Evolutionary conservation across 2,888 invertebrate species (phyloP), one percentile per base, ranked within the genome.

Genomic region (Amphipoea lucens): DNA sequence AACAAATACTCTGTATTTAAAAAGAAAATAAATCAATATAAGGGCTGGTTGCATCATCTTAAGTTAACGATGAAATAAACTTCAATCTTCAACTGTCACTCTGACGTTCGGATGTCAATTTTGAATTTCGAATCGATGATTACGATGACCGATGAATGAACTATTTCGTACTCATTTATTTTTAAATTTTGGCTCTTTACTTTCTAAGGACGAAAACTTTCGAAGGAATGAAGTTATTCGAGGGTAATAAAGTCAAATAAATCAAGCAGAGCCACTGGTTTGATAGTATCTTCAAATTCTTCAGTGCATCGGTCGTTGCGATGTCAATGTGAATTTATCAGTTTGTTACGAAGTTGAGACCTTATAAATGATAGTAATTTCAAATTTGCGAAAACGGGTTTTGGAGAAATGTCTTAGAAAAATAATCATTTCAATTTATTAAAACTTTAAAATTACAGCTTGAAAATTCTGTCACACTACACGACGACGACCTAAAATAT

Each of bases 271-370:
- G 84, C 84, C 81, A 85, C 86, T 74, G 86, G 68, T 86, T 79
- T 76, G 86, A 83, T 83, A 14, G 66, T 86, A 86, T 85, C 86
- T 82, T 73, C 23, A 81, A 82, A 82, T 82, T 70, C 78, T 81
- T 74, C 20, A 78, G 66, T 63, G 54, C 54, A 81, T 78, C 70
- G 74, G 79, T 63, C 62, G 69, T 75, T 71, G 68, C 77, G 73
- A 84, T 75, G 48, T 85, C 68, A 68, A 57, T 57, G 65, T 57
- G 40, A 68, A 84, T 75, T 84, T 84, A 80, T 80, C 42, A 54
- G 65, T 70, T 71, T 63, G 78, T 66, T 74, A 5, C 14, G 2
- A 63, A 71, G 78, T 11, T 51, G 12, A 42, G 40, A 48, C 62
- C 36, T 62, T 29, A 29, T 29, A 60, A 68, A 66, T 48, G 12